Evolutionary conservation across 2,113 vertebrate species (phyloP).

Genomic region (Elanoides forficatus): DNA sequence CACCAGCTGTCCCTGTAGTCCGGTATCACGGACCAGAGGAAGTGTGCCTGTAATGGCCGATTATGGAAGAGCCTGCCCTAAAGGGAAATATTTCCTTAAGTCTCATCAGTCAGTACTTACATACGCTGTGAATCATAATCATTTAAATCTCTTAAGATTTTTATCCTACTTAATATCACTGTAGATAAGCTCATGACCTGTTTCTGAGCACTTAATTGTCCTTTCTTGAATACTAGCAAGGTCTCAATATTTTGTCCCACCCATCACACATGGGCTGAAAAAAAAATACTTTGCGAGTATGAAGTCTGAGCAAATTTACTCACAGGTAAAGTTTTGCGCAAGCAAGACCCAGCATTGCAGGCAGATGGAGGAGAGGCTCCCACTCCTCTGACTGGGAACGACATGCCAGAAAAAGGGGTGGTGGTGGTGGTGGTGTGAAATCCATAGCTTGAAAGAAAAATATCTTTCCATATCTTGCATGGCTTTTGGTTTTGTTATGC

Average conservation of each 20-base stretch:
- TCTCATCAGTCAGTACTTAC: conserved; percentile 31
- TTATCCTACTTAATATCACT: conserved; percentile 47
- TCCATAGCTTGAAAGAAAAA: neutral
- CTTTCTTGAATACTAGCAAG: neutral
- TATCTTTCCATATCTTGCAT: neutral
- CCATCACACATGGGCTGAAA: neutral
- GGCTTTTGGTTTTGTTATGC: neutral
- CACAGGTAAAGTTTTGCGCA: neutral
- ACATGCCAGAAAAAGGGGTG: neutral
- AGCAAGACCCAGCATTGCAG: neutral
- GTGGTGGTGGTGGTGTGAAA: no score
- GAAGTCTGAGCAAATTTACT: neutral
- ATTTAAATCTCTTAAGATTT: conserved; percentile 55
- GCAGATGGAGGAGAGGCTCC: neutral
- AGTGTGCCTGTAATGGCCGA: neutral
- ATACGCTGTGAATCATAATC: conserved; percentile 24
- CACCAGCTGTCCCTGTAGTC: neutral
- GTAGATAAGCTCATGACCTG: conserved; percentile 37
- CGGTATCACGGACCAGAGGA: neutral
- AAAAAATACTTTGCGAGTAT: neutral
- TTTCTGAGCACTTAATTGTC: conserved; percentile 23
- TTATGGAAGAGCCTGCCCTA: conserved; percentile 19
- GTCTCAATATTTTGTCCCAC: neutral
- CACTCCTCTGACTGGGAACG: neutral
- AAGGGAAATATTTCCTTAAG: conserved; percentile 30